phyloP scores from a whole-genome alignment of 2,888 invertebrate species.

The Asteroscopus sphinx region DNA sequence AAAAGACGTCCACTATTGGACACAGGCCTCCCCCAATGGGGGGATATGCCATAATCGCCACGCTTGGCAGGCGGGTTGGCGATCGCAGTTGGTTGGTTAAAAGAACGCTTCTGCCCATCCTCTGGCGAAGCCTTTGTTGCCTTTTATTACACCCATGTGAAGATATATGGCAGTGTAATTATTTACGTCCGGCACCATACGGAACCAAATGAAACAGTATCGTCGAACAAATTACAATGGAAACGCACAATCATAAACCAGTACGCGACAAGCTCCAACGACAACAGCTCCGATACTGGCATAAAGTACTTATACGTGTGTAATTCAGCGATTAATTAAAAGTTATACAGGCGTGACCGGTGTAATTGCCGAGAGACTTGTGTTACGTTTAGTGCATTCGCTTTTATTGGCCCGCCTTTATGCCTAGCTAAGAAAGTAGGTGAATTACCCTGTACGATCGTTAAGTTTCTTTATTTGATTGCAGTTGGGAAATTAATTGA shows the following conservation, averaged over 20 bases:
- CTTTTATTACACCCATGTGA: too few relatives aligned
- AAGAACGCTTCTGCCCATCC: too few relatives aligned
- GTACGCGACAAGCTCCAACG: conserved; percentile 67
- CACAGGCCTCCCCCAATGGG: too few relatives aligned
- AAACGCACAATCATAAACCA: conserved; percentile 68
- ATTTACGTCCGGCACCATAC: too few relatives aligned
- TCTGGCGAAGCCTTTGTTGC: too few relatives aligned
- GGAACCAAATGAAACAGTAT: too few relatives aligned
- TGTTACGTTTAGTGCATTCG: conserved; percentile 75
- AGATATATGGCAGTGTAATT: too few relatives aligned
- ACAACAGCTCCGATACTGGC: conserved; percentile 73
- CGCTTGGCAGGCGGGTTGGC: too few relatives aligned
- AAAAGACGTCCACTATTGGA: too few relatives aligned
- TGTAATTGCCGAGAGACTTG: conserved; percentile 82
- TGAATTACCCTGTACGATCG: conserved; percentile 63
- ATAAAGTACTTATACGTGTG: conserved; percentile 75
- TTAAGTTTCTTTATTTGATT: conserved; percentile 58
- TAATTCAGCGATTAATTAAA: conserved; percentile 89
- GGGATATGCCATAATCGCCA: too few relatives aligned
- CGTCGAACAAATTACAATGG: conserved; percentile 56
- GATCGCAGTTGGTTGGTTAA: too few relatives aligned
- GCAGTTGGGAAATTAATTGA: conserved; percentile 22
- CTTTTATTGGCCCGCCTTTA: conserved; percentile 52
- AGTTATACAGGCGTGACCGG: conserved; percentile 85
- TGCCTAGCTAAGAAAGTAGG: conserved; percentile 63